Percentiles rank a stretch among this genome's conserved stretches.
Conservation (phyloP, 2,113 vertebrate genomes). For the Erythrocercus mccallii region DNA sequence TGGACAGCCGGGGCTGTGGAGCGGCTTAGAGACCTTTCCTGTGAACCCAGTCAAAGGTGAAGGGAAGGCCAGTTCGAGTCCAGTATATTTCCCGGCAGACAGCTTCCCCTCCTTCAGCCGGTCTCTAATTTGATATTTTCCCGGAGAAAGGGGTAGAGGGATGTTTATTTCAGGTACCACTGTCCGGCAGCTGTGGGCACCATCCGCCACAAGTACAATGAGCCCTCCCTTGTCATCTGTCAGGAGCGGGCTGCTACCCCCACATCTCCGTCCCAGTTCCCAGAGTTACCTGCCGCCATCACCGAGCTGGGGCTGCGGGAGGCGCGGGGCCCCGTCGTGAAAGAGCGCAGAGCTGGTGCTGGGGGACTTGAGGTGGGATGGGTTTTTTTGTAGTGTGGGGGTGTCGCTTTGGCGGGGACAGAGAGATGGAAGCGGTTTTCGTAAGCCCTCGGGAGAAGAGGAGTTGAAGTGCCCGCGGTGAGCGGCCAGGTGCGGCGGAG, state of each 20-base stretch:
- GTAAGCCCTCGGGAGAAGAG: background rate
- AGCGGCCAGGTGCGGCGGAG: background rate
- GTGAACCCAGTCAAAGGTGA: background rate
- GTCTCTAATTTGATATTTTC: background rate
- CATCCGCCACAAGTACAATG: background rate
- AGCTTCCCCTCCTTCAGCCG: background rate
- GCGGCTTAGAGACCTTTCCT: background rate
- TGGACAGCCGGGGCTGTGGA: background rate
- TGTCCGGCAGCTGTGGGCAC: too few species aligned
- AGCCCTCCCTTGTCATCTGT: background rate
- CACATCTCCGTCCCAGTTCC: fast-evolving
- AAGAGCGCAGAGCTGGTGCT: background rate
- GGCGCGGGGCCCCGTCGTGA: background rate
- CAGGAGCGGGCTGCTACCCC: background rate
- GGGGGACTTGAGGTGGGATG: fast-evolving
- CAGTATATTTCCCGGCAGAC: background rate
- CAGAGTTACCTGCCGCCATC: background rate
- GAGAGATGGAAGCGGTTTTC: background rate
- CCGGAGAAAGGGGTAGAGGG: background rate
- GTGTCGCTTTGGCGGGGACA: background rate
- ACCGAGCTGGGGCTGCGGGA: background rate
- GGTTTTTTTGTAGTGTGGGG: too few species aligned
- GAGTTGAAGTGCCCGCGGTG: background rate
- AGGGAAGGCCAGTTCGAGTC: background rate
- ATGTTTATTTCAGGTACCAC: background rate